Evolutionary conservation across 1,140 invertebrate genomes (phyloP).

Genomic region (Leptinotarsa defecta): DNA sequence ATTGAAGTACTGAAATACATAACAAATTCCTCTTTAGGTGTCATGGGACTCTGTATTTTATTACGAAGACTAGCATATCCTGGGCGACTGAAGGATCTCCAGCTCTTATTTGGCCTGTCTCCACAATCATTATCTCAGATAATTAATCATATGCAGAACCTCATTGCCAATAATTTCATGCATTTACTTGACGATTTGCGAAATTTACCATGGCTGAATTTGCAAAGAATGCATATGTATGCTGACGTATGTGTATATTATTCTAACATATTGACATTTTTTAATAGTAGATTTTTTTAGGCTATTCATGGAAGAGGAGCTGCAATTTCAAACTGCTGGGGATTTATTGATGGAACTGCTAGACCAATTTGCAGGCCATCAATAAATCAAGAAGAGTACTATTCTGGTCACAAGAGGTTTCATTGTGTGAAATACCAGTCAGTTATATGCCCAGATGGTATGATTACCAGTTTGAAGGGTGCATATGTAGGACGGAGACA

Average conservation of each 20-base stretch:
- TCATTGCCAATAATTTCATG: conserved; percentile 22
- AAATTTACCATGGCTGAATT: conserved; percentile 31
- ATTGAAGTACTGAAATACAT: too few relatives aligned
- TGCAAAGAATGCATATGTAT: conserved; percentile 25
- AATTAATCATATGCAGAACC: conserved; percentile 18
- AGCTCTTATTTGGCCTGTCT: conserved; percentile 31
- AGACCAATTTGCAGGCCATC: too few relatives aligned
- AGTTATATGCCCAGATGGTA: conserved; percentile 39
- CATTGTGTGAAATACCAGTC: conserved; percentile 42
- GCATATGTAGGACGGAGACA: conserved; percentile 33
- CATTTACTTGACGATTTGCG: conserved; percentile 30
- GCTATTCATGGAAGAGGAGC: conserved; percentile 31
- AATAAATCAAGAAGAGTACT: too few relatives aligned
- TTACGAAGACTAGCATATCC: conserved; percentile 36
- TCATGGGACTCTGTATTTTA: conserved; percentile 21
- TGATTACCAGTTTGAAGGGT: conserved; percentile 33
- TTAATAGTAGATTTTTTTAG: conserved; percentile 19
- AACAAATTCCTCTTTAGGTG: background rate
- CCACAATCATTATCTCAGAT: conserved; percentile 28
- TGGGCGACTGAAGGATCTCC: conserved; percentile 30
- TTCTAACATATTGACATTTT: background rate
- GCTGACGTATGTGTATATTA: conserved; percentile 20
- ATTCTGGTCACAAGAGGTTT: conserved; percentile 22
- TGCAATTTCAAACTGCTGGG: conserved; percentile 35
- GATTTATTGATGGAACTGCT: conserved; percentile 40